These are phyloP conservation scores for Phyto melanocephala DNA, from an alignment of 2,888 invertebrate species.

Conservation along the genomic window DNA sequence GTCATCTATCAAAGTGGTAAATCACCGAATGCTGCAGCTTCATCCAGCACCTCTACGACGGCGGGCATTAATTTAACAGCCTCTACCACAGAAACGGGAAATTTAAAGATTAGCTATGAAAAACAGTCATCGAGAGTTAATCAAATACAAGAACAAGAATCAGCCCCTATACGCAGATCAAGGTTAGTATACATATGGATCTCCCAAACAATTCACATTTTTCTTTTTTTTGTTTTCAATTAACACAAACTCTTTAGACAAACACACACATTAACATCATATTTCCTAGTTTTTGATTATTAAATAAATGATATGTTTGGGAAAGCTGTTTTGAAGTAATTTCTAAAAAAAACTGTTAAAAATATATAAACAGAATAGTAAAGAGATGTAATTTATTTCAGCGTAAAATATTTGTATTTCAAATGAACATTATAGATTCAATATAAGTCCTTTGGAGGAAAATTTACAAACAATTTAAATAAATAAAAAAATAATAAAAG, in stretches of 20 bases:
- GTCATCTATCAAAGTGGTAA: slow-evolving; percentile 75
- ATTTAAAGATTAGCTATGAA: slow-evolving; percentile 81
- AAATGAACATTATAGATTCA: too few species aligned
- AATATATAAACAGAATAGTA: not conserved
- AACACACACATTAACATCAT: slow-evolving; percentile 19
- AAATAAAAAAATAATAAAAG: too few species aligned
- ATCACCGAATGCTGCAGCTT: slow-evolving; percentile 72
- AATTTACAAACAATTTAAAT: too few species aligned
- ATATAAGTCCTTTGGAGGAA: too few species aligned
- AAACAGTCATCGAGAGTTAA: slow-evolving; percentile 80
- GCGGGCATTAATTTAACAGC: slow-evolving; percentile 78
- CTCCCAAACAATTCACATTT: not conserved
- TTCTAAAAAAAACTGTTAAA: not conserved
- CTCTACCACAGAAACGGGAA: slow-evolving; percentile 79
- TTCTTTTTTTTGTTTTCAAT: slow-evolving; percentile 7
- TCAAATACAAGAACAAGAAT: slow-evolving; percentile 79
- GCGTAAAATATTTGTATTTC: too few species aligned
- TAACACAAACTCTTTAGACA: not conserved
- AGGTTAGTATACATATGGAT: slow-evolving; percentile 78
- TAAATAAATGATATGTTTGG: not conserved
- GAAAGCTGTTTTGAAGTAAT: not conserved
- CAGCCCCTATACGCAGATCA: slow-evolving; percentile 81
- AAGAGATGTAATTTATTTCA: too few species aligned
- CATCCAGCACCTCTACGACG: slow-evolving; percentile 51
- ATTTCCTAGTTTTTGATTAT: not conserved